phyloP scores from a whole-genome alignment of 1,140 invertebrate species.

The Zaprionus vittiger region DNA sequence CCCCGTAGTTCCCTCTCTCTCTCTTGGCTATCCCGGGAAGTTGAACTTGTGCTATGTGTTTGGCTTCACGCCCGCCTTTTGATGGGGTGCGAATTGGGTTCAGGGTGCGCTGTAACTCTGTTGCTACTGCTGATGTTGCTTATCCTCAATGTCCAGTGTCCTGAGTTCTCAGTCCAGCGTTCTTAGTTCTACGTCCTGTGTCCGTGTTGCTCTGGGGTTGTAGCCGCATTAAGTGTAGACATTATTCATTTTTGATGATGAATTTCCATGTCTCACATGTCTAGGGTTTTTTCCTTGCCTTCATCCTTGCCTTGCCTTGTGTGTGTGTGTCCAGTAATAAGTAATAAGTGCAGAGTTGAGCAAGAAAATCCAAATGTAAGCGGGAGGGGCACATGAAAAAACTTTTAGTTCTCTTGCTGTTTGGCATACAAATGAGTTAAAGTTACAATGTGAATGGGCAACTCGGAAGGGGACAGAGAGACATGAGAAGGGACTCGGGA shows the following conservation, averaged over 20 bases:
- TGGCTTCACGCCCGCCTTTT: slow-evolving; percentile 76
- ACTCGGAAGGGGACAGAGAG: background rate
- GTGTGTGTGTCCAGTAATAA: slow-evolving; percentile 72
- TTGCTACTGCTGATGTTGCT: slow-evolving; percentile 51
- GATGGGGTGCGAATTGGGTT: slow-evolving; percentile 80
- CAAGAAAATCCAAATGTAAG: slow-evolving; percentile 52
- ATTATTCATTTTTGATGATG: slow-evolving; percentile 84
- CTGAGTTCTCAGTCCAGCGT: slow-evolving; percentile 12
- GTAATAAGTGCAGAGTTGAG: slow-evolving; percentile 74
- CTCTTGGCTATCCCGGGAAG: slow-evolving; percentile 5
- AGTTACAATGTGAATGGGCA: slow-evolving; percentile 48
- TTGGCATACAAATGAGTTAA: slow-evolving; percentile 82
- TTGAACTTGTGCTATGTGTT: slow-evolving; percentile 38
- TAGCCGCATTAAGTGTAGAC: slow-evolving; percentile 81
- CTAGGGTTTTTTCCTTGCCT: slow-evolving; percentile 50
- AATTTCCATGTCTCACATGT: slow-evolving; percentile 83
- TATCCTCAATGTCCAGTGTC: slow-evolving; percentile 53
- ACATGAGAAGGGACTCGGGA: background rate
- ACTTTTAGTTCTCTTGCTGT: slow-evolving; percentile 79
- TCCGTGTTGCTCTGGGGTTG: slow-evolving; percentile 26
- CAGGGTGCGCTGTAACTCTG: slow-evolving; percentile 60
- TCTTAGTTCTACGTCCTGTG: background rate
- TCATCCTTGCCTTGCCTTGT: background rate
- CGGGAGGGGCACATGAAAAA: slow-evolving; percentile 65
- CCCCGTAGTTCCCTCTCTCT: slow-evolving; percentile 9